A percentile compares a stretch with the other conserved stretches of the same genome.
These are phyloP conservation scores for Ophiodon elongatus DNA, from an alignment of 2,113 vertebrate species.

Conservation along the genomic window DNA sequence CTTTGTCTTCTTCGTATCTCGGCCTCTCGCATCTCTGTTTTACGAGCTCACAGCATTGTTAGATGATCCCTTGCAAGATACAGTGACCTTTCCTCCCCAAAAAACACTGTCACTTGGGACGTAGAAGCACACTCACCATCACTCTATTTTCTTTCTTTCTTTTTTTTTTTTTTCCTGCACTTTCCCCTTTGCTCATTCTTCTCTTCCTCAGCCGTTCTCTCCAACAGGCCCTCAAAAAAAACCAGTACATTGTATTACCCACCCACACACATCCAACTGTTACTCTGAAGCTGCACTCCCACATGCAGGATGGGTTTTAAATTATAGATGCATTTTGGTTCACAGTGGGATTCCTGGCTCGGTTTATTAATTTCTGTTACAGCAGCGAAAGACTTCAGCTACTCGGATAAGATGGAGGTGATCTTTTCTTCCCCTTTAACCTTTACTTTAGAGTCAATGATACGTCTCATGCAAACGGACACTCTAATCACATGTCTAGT, in stretches of 20 bases:
- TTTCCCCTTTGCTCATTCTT: conserved; percentile 42
- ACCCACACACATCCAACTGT: conserved; percentile 61
- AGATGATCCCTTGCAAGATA: conserved; percentile 28
- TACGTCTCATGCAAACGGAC: neutral
- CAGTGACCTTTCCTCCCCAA: conserved; percentile 4
- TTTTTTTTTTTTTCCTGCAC: conserved; percentile 21
- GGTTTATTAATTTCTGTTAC: conserved; percentile 58
- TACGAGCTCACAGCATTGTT: conserved; percentile 3
- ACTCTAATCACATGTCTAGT: conserved; percentile 7
- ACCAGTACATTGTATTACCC: conserved; percentile 48
- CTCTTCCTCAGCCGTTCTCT: conserved; percentile 27
- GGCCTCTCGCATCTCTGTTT: neutral
- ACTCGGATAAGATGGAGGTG: conserved; percentile 3
- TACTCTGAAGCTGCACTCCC: conserved; percentile 59
- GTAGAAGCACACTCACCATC: conserved; percentile 24
- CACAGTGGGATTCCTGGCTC: conserved; percentile 49
- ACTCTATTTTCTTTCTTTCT: conserved; percentile 18
- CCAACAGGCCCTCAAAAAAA: conserved; percentile 41
- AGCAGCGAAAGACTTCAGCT: conserved; percentile 24
- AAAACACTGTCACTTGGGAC: conserved; percentile 21
- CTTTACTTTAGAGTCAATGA: neutral
- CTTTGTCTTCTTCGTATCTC: conserved; percentile 3
- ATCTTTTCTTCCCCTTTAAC: conserved; percentile 19
- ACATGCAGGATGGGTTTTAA: conserved; percentile 59
- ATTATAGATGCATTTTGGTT: conserved; percentile 69